phyloP scores from a whole-genome alignment of 2,888 invertebrate genomes.

The Pyrochroa serraticornis region DNA sequence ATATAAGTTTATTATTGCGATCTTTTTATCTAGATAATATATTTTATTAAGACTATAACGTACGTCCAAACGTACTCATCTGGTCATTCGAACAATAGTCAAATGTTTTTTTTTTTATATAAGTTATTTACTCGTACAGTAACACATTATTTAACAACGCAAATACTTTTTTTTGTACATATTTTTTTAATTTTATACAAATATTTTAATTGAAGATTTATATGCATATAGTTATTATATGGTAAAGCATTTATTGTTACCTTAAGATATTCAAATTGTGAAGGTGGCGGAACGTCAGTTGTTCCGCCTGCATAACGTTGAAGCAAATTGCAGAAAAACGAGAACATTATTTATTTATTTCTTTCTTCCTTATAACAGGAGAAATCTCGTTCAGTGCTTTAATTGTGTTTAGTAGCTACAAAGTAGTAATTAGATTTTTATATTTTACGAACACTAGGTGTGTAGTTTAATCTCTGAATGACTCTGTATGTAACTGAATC shows the following conservation, averaged over 20 bases:
- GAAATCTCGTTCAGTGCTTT: conserved; percentile 36
- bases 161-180: conserved; percentile 39
- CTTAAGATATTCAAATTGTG: conserved; percentile 35
- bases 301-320: no score
- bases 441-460: conserved; percentile 3
- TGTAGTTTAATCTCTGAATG: conserved; percentile 7
- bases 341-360: conserved; percentile 21
- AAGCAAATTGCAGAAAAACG: neutral
- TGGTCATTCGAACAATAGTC: conserved; percentile 35
- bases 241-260: conserved; percentile 51
- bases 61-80: conserved; percentile 25
- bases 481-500: conserved; percentile 6
- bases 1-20: conserved; percentile 28
- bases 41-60: conserved; percentile 32
- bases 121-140: conserved; percentile 24
- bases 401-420: conserved; percentile 48
- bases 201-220: conserved; percentile 37
- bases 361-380: conserved; percentile 6
- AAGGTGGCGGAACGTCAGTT: no score
- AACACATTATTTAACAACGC: conserved; percentile 10
- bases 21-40: conserved; percentile 30
- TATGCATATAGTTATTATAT: conserved; percentile 35
- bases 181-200: conserved; percentile 46
- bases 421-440: conserved; percentile 40
- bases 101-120: conserved; percentile 25